These are phyloP conservation scores for Spinus olivaceus DNA, from an alignment of 2,797 vertebrate genomes.

Conservation along the genomic window DNA sequence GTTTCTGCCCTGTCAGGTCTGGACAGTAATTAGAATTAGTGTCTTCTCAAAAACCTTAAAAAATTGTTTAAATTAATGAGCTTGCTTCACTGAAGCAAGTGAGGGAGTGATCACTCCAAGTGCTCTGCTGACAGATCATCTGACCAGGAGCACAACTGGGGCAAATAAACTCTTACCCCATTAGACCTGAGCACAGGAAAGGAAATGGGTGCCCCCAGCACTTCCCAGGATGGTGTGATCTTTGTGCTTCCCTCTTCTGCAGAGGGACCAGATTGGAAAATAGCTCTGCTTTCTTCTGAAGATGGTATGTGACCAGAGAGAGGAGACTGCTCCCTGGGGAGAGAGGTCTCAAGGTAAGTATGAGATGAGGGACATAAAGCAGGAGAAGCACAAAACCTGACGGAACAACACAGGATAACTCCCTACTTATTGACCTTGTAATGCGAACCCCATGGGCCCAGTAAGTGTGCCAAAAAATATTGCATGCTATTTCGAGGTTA, in stretches of 20 bases:
- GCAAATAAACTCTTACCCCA: not conserved
- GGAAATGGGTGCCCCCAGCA: fast-evolving
- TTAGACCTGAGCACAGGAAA: not conserved
- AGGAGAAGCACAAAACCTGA: not conserved
- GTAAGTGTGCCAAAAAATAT: not conserved
- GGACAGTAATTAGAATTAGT: not conserved
- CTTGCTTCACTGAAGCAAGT: not conserved
- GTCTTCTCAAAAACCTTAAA: not conserved
- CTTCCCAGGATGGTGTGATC: not conserved
- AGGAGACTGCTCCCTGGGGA: not conserved
- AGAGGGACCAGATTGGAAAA: not conserved
- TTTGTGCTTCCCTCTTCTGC: not conserved
- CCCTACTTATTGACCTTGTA: not conserved
- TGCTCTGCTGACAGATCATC: not conserved
- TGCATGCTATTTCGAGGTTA: not conserved
- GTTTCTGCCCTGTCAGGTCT: not conserved
- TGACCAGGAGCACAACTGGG: not conserved
- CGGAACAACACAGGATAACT: not conserved
- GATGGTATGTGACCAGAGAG: not conserved
- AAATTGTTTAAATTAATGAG: not conserved
- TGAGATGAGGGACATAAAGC: not conserved
- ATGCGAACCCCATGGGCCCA: not conserved
- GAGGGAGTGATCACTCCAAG: not conserved
- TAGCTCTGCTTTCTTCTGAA: not conserved
- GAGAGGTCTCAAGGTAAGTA: not conserved